Conservation (phyloP, 2,113 vertebrate species). For the Chamaetylas fuelleborni region DNA sequence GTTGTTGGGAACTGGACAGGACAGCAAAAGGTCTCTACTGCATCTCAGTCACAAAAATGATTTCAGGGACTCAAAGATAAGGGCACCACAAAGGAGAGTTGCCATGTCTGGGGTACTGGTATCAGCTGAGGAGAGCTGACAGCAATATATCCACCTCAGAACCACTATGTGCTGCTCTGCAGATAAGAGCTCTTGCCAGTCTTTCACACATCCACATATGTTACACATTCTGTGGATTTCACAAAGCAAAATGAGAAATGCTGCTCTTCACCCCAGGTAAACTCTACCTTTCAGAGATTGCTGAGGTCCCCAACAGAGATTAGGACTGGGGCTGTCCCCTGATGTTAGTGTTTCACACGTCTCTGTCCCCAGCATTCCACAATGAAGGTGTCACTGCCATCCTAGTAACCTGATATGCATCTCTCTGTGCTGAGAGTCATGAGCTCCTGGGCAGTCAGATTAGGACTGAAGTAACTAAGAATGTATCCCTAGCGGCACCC, state of each 20-base stretch:
- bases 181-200: not conserved
- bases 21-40: conserved; percentile 18
- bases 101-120: rapidly evolving
- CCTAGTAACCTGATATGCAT: not conserved
- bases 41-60: not conserved
- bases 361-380: not conserved
- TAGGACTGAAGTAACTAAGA: not conserved
- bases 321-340: not conserved
- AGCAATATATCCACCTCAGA: conserved; percentile 1
- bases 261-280: not conserved
- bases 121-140: not conserved
- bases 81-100: not conserved
- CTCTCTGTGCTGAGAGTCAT: not conserved
- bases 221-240: not conserved
- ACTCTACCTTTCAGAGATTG: not conserved
- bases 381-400: not conserved
- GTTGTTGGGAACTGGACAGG: not conserved
- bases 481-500: not conserved
- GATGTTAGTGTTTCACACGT: not conserved
- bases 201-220: not conserved
- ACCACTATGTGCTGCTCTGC: not conserved
- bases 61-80: conserved; percentile 43
- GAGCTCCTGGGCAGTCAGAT: not conserved
- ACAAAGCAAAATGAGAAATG: not conserved
- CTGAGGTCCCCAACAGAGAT: not conserved